Base-by-base conservation (phyloP, 2,113 vertebrate species). In the Pimephales promelas region DNA sequence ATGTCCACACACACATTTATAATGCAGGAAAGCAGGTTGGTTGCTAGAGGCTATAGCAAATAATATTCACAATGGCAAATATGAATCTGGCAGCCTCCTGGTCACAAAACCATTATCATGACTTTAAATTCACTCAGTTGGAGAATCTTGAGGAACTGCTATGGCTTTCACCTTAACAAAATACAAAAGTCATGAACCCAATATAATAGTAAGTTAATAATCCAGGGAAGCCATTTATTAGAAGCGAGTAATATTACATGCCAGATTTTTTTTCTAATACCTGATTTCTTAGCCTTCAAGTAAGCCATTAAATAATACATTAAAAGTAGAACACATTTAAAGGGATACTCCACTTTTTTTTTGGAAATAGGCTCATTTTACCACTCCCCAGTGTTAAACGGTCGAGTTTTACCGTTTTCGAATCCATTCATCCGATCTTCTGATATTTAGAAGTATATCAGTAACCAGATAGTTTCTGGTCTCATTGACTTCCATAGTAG, bases 51-150 rank as follows among this genome's bases (percentile, higher is more conserved):
- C 61, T 22, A 73, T 75, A 40, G 84, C 68, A 83, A 72, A 76
- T 59, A 77, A 75, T 80, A 81, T 81, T 76, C 81, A 72, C 73
- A 87, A 31, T 66, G 79, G 77, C 3, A 28, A 83, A 66, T 47
- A 73, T 40, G 10, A 34, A 85, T 68, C 73, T 72, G 66, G 54
- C 77, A 61, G 74, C 28, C 83, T 62, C 36, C 56, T 82, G 80
- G 57, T 75, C 71, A 72, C 8, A 47, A 74, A 81, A 74, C 28
- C 43, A 45, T 59, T 84, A 59, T 57, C 45, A 59, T 79, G 54
- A 72, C 75, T 78, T 76, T 26, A 68, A 77, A 68, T 70, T 56
- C 40, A 78, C 24, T 49, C 7, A 9, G 79, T 72, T 43, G 72
- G 36, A 49, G 71, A 73, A 72, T 75, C 56, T 75, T 73, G 72